Evolutionary conservation across 1,140 invertebrate genomes (phyloP).

Genomic region (Myzus persicae): DNA sequence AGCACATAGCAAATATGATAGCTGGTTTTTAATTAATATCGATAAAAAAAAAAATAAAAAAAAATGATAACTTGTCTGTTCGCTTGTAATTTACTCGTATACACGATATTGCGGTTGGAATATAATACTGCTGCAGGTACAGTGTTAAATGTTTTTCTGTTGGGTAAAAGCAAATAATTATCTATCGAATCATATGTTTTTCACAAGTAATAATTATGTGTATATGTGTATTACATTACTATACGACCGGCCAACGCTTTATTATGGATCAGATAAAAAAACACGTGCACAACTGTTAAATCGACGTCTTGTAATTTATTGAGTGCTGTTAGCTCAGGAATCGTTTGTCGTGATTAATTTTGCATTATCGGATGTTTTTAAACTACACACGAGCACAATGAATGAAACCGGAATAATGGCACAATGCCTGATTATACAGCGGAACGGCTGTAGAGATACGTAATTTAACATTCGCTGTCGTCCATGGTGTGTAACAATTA

Average conservation of each 20-base stretch:
- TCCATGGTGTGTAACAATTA: background rate
- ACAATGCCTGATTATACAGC: background rate
- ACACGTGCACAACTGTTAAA: conserved; percentile 32
- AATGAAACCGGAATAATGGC: conserved; percentile 23
- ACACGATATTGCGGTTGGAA: background rate
- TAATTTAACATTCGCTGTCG: background rate
- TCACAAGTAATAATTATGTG: conserved; percentile 7
- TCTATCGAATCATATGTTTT: conserved; percentile 39
- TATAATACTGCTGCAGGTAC: background rate
- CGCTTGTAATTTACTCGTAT: background rate
- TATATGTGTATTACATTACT: background rate
- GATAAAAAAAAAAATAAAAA: background rate
- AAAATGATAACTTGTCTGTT: background rate
- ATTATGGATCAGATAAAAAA: conserved; percentile 27
- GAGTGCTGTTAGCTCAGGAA: background rate
- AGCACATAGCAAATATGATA: background rate
- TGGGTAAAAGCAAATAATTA: background rate
- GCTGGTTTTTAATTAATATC: background rate
- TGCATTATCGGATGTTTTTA: background rate
- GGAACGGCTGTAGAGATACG: background rate
- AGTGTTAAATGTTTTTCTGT: background rate
- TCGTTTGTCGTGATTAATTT: conserved; percentile 42
- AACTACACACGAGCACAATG: background rate
- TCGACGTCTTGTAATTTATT: conserved; percentile 36
- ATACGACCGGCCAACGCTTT: background rate